Conservation (phyloP, 1,140 invertebrate genomes). For the Drosophila aff. region DNA sequence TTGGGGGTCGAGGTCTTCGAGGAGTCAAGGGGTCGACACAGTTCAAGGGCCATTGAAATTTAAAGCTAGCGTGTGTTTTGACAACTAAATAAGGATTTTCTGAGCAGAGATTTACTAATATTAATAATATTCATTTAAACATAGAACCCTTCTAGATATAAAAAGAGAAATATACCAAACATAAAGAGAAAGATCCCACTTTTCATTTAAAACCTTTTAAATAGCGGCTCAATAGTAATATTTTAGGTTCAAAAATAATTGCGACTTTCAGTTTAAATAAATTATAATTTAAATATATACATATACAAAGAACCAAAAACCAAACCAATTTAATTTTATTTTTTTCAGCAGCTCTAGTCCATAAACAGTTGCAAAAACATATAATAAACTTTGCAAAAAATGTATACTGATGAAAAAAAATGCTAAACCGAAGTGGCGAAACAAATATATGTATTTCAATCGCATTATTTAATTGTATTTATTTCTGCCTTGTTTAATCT, state of each 20-base stretch:
- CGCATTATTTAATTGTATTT: not conserved
- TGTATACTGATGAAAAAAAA: not conserved
- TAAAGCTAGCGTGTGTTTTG: not conserved
- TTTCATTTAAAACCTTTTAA: too few relatives aligned
- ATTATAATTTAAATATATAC: not conserved
- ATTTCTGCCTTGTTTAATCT: slow-evolving; percentile 1
- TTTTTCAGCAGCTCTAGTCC: not conserved
- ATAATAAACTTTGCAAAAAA: not conserved
- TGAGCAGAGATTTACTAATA: too few relatives aligned
- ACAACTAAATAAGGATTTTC: not conserved
- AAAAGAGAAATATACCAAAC: too few relatives aligned
- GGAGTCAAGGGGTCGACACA: slow-evolving; percentile 14
- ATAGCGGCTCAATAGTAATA: not conserved
- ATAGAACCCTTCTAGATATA: too few relatives aligned
- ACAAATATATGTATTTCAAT: not conserved
- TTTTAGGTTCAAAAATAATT: not conserved
- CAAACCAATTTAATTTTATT: not conserved
- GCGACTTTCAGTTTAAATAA: not conserved
- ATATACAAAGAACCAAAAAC: too few relatives aligned
- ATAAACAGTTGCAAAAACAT: not conserved
- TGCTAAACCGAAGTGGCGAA: not conserved
- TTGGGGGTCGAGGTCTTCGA: not conserved
- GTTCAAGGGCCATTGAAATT: not conserved
- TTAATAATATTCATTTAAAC: too few relatives aligned
- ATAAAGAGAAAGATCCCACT: too few relatives aligned